A percentile compares a stretch with the other conserved stretches of the same genome.
phyloP scores from a whole-genome alignment of 2,113 vertebrate species.

The Catharus bicknelli region DNA sequence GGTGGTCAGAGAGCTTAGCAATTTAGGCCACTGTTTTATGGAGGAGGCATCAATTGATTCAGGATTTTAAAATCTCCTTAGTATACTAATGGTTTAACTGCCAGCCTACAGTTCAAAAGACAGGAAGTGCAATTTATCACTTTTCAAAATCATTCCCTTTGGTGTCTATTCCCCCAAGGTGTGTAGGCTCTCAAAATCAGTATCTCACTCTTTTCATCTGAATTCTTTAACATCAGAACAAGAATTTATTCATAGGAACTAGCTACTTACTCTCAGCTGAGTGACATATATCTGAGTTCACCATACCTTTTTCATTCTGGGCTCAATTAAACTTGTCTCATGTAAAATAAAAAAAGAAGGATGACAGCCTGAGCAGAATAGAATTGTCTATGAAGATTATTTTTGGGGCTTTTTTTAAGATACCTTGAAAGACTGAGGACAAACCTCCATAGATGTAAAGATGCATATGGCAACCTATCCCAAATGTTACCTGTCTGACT shows the following conservation, averaged over 20 bases:
- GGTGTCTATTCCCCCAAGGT: neutral
- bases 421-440: neutral
- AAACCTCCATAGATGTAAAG: neutral
- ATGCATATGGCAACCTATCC: neutral
- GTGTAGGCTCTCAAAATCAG: neutral
- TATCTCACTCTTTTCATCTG: neutral
- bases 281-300: neutral
- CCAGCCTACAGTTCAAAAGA: neutral
- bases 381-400: neutral
- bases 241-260: slow-evolving; percentile 9
- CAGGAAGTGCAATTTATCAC: neutral
- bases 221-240: slow-evolving; percentile 17
- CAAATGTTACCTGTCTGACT: neutral
- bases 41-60: neutral
- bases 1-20: neutral
- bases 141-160: slow-evolving; percentile 29
- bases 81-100: neutral
- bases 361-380: neutral
- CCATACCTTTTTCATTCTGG: neutral
- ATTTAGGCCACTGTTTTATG: neutral
- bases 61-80: neutral
- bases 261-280: slow-evolving; percentile 18
- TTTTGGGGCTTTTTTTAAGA: neutral
- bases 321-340: slow-evolving; percentile 24
- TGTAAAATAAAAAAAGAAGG: neutral